Base-by-base conservation (phyloP, 2,888 invertebrate species). In the Lepidocyrtinus sp. region DNA sequence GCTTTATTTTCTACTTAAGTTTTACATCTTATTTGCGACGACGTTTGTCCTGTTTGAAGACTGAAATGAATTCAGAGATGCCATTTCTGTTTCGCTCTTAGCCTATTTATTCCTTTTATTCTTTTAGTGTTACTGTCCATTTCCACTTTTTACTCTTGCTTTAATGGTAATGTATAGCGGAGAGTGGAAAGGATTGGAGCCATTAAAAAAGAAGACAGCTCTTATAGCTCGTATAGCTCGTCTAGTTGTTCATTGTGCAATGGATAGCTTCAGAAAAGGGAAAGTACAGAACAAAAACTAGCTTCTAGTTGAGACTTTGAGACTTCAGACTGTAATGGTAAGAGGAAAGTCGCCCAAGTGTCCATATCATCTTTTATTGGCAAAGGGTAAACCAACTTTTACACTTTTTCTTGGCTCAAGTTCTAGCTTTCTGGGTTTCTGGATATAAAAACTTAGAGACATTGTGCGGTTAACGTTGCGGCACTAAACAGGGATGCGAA, bases 341-440 rank as follows among this genome's bases (percentile, higher is more conserved):
- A 17, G 19, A 59, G 25, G 24, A 67, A 69, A 71, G 71, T 27
- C 71, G 55, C 27, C 76, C 70, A 76, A 71, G 76, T 65, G 76
- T 76, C 70, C 70, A 76, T 75, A 70, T 63, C 70, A 17, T 64
- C 50, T 70, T 76, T 76, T 76, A 76, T 76, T 75, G 75, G 55
- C 26, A 25, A 46, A 61, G 15, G 63, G 67, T n/a, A n/a, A n/a
- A n/a, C n/a, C n/a, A n/a, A n/a, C n/a, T n/a, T n/a, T n/a, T n/a
- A n/a, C n/a, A n/a, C n/a, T n/a, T n/a, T 25, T 65, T 69, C 64
- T 76, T 71, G 70, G 76, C 70, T 55, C 36, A 46, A 27, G 65
- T 76, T 70, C 75, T 36, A 19, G 12, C 50, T 25, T 63, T 68
- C 25, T 74, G n/a, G n/a, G n/a, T n/a, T n/a, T n/a, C n/a, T n/a